phyloP scores from a whole-genome alignment of 2,797 vertebrate species.

The Arnoldichthys spilopterus region DNA sequence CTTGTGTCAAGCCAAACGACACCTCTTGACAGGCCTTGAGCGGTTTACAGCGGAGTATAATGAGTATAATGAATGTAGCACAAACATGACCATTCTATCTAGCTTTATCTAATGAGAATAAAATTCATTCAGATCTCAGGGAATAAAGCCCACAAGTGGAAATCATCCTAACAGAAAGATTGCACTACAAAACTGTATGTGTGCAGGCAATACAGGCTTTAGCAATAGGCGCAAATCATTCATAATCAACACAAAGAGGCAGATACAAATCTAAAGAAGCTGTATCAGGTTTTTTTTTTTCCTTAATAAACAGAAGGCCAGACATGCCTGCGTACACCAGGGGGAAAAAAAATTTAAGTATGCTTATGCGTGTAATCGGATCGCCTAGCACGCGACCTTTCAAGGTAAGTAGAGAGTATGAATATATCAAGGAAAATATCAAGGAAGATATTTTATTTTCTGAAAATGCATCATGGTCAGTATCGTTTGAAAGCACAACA shows the following conservation, averaged over 20 bases:
- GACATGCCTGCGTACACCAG: not conserved
- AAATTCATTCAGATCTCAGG: not conserved
- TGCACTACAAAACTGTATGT: not conserved
- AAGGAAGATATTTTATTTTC: slow-evolving; percentile 57
- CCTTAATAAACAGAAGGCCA: not conserved
- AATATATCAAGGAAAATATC: slow-evolving; percentile 27
- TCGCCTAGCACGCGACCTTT: slow-evolving; percentile 48
- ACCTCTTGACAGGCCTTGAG: not conserved
- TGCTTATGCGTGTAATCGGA: slow-evolving; percentile 33
- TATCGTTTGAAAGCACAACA: slow-evolving; percentile 40
- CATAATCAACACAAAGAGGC: not conserved
- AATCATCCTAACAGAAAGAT: not conserved
- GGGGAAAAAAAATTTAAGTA: no score
- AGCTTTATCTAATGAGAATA: no score
- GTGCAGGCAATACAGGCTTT: not conserved
- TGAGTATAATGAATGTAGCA: no score
- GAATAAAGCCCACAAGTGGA: not conserved
- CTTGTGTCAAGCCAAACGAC: no score
- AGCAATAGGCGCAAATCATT: not conserved
- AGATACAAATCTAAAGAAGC: not conserved
- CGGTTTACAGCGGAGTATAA: not conserved
- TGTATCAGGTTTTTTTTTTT: no score
- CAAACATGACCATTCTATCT: no score
- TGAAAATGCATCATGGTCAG: slow-evolving; percentile 32
- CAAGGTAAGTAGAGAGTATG: slow-evolving; percentile 49